Percentiles rank a stretch among this genome's conserved stretches.
These are phyloP conservation scores for Aplodontia rufa DNA, from an alignment of 2,113 vertebrate species.

Conservation along the genomic window DNA sequence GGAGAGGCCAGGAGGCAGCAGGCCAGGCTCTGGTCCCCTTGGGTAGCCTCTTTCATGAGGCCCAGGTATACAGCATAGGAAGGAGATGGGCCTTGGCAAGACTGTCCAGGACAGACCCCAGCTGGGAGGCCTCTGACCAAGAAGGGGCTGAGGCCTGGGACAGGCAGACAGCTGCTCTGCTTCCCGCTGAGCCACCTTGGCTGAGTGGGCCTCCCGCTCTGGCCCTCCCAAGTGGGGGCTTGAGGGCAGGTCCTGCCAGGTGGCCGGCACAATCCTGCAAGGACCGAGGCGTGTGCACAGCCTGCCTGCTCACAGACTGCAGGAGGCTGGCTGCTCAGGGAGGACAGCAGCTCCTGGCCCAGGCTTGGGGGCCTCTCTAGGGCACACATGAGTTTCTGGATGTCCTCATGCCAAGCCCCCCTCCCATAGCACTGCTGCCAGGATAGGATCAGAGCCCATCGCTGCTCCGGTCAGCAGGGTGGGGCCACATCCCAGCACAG, in stretches of 20 bases:
- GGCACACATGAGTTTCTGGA: neutral
- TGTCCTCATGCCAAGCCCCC: neutral
- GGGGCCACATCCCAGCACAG: too few relatives aligned
- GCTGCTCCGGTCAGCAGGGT: neutral
- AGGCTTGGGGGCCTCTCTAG: neutral
- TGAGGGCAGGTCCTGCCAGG: neutral
- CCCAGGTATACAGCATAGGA: too few relatives aligned
- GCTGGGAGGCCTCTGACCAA: too few relatives aligned
- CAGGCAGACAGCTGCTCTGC: neutral
- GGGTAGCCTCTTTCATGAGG: too few relatives aligned
- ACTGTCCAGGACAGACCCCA: neutral
- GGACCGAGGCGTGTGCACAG: too few relatives aligned
- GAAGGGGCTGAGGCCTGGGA: neutral
- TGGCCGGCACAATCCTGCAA: neutral
- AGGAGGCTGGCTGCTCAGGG: too few relatives aligned
- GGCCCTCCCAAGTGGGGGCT: neutral
- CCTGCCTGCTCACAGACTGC: too few relatives aligned
- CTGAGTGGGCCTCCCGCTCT: neutral
- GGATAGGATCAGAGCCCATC: neutral
- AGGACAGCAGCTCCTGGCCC: neutral
- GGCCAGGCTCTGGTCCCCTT: too few relatives aligned
- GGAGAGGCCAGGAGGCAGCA: accelerated
- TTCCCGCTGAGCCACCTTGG: too few relatives aligned
- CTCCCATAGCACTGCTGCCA: neutral
- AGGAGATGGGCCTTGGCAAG: neutral